Conservation (phyloP, 53 echinoderm and acorn worm genomes). For the Paracentrotus lividus region DNA sequence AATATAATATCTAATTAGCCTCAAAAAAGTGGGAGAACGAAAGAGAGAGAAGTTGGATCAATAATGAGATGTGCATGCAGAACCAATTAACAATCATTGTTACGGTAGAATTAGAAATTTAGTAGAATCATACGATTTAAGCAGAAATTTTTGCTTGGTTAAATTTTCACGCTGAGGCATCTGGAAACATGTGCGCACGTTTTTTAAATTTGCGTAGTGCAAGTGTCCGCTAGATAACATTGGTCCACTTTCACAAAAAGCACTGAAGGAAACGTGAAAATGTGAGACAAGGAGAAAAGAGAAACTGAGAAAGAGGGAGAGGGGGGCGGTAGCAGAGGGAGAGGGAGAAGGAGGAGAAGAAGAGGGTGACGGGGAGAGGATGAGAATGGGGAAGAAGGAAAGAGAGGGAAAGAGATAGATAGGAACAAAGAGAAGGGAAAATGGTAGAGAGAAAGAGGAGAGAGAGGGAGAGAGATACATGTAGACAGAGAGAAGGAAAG, state of each 20-base stretch:
- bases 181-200: no score
- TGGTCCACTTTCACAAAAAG: no score
- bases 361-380: neutral
- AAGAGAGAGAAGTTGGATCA: neutral
- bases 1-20: no score
- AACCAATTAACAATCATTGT: neutral
- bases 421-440: no score
- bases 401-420: neutral
- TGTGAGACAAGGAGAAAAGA: neutral
- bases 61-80: neutral
- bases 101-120: neutral
- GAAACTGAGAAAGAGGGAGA: neutral
- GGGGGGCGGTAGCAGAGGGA: neutral
- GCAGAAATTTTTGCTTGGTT: no score
- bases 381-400: neutral
- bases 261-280: no score
- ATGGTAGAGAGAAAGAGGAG: neutral
- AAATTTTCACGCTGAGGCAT: no score
- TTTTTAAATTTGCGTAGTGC: no score
- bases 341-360: neutral
- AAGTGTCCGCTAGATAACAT: no score
- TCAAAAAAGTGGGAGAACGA: neutral
- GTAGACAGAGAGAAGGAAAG: neutral
- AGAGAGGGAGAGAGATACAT: neutral
- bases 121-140: no score